Evolutionary conservation across 2,888 invertebrate species (phyloP), one percentile per base, ranked within the genome.

Genomic region (Embidobia sp.): DNA sequence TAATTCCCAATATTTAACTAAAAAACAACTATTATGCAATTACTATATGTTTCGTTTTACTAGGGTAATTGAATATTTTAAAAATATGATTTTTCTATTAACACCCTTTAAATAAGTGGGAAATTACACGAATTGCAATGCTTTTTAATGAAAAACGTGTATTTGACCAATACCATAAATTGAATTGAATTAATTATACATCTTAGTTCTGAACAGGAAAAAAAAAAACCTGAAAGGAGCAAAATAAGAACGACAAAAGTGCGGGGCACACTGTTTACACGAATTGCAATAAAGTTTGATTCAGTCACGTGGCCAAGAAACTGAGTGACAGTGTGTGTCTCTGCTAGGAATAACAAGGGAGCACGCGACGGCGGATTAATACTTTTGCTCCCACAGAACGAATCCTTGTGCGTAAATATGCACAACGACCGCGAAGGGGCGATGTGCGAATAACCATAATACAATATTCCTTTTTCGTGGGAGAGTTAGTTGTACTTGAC

Each of bases 281-380:
- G 85, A 86, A 87, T 88, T 85, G 84, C 87, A 89, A 89, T 89
- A 88, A 88, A 88, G 87, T 82, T 82, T 80, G 82, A 81, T 83
- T 79, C 80, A 70, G 84, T 80, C 88, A 82, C 86, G 86, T 88
- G 86, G 72, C 86, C 75, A 27, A 48, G 77, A 77, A 44, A 49
- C 69, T 79, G 85, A 85, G 85, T 84, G 84, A 79, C 80, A 77
- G 80, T 78, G 80, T 81, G 83, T 86, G 87, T 86, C 88, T 83
- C 84, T 78, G 82, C 83, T 79, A 87, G 86, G 77, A 87, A 88
- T 85, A 89, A 89, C 88, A 89, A 82, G 85, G 88, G 83, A 79
- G 79, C 73, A 76, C 73, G 59, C 72, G 78, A 76, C 74, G 80
- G 66, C 64, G 81, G 83, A 86, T 85, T 86, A 86, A 86, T 86